Conservation (phyloP, 2,113 vertebrate genomes). For the Cavia aperea region DNA sequence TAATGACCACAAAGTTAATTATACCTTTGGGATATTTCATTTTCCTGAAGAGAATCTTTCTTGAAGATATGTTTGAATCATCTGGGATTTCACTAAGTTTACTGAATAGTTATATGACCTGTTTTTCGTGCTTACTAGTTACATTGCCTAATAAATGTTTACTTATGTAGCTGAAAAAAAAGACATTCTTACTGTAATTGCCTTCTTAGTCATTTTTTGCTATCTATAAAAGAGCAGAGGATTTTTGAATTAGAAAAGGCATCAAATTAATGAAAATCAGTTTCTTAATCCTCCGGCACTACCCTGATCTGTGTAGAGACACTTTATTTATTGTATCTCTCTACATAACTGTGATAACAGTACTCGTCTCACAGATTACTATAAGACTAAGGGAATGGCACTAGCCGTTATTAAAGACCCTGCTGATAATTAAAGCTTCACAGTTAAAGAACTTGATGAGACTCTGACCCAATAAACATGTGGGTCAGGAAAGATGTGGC, state of each 20-base stretch:
- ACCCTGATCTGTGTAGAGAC: not conserved
- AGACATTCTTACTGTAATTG: not conserved
- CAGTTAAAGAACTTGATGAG: not conserved
- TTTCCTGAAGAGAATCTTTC: not conserved
- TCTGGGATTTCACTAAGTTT: not conserved
- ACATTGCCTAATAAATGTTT: slow-evolving; percentile 40
- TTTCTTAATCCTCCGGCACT: not conserved
- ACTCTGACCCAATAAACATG: not conserved
- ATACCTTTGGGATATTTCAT: not conserved
- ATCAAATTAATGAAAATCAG: not conserved
- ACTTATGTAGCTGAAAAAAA: not conserved
- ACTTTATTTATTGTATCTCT: not conserved
- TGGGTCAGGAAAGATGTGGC: too few relatives aligned
- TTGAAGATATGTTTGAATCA: not conserved
- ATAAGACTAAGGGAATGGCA: not conserved
- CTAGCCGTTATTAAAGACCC: not conserved
- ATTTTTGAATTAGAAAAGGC: not conserved
- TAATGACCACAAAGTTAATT: not conserved
- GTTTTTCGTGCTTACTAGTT: not conserved
- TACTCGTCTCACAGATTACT: not conserved
- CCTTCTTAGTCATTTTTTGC: not conserved
- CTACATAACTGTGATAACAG: not conserved
- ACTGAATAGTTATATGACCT: not conserved
- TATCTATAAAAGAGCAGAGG: not conserved
- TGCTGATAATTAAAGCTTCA: not conserved